Evolutionary conservation across 2,888 invertebrate genomes (phyloP).

Genomic region (Petrolisthes cinctipes): DNA sequence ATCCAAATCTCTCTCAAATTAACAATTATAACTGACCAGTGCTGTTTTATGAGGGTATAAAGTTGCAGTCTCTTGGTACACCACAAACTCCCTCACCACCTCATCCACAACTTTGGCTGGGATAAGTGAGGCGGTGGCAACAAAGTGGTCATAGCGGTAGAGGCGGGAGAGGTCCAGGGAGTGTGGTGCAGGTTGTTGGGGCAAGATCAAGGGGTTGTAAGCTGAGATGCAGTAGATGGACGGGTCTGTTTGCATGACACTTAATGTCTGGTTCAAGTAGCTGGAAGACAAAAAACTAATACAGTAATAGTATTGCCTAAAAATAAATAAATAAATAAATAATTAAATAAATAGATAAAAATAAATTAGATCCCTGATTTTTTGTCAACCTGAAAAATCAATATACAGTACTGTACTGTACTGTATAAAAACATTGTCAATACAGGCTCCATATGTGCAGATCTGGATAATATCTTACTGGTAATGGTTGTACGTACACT

Average conservation of each 20-base stretch:
- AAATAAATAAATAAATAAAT: no score
- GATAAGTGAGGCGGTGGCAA: slow-evolving; percentile 30
- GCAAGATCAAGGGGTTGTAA: slow-evolving; percentile 15
- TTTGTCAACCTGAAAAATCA: no score
- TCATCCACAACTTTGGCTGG: slow-evolving; percentile 21
- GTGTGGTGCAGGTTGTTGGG: background rate
- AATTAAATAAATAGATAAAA: no score
- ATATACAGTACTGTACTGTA: no score
- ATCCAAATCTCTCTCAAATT: background rate
- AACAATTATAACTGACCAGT: slow-evolving; percentile 18
- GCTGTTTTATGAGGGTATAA: background rate
- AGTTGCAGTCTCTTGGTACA: slow-evolving; percentile 19
- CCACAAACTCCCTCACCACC: slow-evolving; percentile 33
- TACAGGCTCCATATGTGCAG: no score
- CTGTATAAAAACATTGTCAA: no score
- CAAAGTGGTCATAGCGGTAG: slow-evolving; percentile 36
- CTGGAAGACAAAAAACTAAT: background rate
- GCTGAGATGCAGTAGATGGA: slow-evolving; percentile 29
- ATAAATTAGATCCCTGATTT: no score
- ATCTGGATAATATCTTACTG: no score
- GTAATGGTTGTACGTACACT: no score
- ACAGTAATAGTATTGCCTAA: background rate
- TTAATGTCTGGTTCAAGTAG: slow-evolving; percentile 15
- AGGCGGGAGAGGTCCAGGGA: background rate
- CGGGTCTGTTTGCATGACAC: background rate